Evolutionary conservation across 2,888 invertebrate species (phyloP), one percentile per base, ranked within the genome.

Genomic region (Hyposoter didymator): DNA sequence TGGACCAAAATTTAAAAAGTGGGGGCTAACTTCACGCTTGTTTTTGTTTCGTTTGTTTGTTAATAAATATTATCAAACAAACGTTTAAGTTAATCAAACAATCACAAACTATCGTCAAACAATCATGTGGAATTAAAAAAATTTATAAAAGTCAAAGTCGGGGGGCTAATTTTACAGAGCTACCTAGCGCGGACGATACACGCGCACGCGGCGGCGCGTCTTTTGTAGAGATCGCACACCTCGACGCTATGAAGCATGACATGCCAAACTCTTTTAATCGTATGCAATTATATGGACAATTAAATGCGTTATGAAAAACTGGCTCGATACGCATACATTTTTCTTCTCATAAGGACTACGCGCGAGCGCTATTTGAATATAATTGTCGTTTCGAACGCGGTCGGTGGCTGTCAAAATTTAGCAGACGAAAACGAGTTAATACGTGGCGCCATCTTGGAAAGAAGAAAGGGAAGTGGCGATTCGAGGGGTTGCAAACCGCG

Each of bases 331-430:
- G 10, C 22, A 12, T 12, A 12, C 17, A 55, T 12, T 22, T 55
- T 52, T 19, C 1, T 55, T 22, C 22, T 55, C 22, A n/a, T n/a
- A 55, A 22, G 22, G 12, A 12, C 4, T 10, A 12, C 2, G 10
- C 19, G 8, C 10, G 3, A 55, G 22, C 10, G 19, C 22, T 52
- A 10, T 19, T 22, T 3, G 12, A 55, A 55, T 22, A 12, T 22
- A 12, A 75, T 62, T 12, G 32, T 49, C 10, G 19, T 39, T 19
- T 19, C 8, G n/a, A 14, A 67, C 35, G 28, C 6, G 22, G 32
- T 32, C 4, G 2, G 32, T 6, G 74, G 64, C 85, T 85, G 85
- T 85, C 85, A 85, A 66, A 79, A 82, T 67, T 70, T 82, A 85
- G 85, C 85, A 85, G 85, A 85, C 85, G 85, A 82, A 75, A 79